Percentiles rank a stretch among this genome's conserved stretches.
Evolutionary conservation across 2,888 invertebrate species (phyloP).

Genomic region (Tetropium fuscum): DNA sequence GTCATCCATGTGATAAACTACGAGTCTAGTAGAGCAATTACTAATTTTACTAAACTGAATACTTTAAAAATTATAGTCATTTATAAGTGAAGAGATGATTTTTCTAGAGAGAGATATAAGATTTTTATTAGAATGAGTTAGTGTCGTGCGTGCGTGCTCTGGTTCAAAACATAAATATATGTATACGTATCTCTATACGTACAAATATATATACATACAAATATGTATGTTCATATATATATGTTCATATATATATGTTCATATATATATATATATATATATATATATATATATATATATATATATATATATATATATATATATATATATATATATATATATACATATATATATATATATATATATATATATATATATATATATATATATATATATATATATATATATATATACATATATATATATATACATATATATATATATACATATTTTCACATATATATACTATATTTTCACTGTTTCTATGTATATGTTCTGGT

Average conservation of each 20-base stretch:
- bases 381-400: constrained; percentile 3
- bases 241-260: constrained; percentile 19
- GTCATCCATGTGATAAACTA: constrained; percentile 67
- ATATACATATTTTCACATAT: constrained; percentile 23
- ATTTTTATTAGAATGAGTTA: constrained; percentile 57
- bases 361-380: constrained; percentile 27
- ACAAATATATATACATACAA: constrained; percentile 24
- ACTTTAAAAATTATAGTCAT: constrained; percentile 58
- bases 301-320: constrained; percentile 23
- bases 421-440: not conserved
- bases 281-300: constrained; percentile 28
- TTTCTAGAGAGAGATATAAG: constrained; percentile 48
- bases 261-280: not conserved
- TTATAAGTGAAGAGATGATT: constrained; percentile 54
- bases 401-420: constrained; percentile 22
- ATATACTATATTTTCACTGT: constrained; percentile 35
- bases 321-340: constrained; percentile 28
- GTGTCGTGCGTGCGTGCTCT: constrained; percentile 58
- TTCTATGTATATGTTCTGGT: constrained; percentile 44
- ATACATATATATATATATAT: constrained; percentile 29
- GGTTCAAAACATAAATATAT: constrained; percentile 43
- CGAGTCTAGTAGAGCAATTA: constrained; percentile 59
- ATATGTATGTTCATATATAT: no score
- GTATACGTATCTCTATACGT: constrained; percentile 31
- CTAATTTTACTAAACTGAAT: constrained; percentile 50